Base-by-base conservation (phyloP, 2,113 vertebrate genomes). In the Raphicerus campestris region DNA sequence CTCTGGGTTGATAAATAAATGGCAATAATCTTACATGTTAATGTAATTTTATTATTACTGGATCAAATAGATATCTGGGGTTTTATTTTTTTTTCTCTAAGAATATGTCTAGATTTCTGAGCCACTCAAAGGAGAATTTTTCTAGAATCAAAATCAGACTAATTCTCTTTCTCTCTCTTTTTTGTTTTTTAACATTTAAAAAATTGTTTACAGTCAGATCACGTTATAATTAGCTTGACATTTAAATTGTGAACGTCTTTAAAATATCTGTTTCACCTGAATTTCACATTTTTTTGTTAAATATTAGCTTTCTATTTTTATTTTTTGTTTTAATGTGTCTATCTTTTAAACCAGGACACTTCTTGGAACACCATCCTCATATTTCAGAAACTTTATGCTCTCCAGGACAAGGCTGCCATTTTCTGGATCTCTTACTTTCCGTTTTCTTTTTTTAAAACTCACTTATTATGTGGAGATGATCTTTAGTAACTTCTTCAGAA, bases 321-420 rank as follows among this genome's bases (percentile, higher is more conserved):
- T 45, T 28, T 8, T 51, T 6, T 61, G 39, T 87, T 77, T 47
- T 9, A 1, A n/a, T 51, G 14, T n/a, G 49, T 42, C 16, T 6
- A 30, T 53, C 24, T 51, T 51, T 88, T 45, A 63, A 55, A 49
- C 26, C 32, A 66, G 4, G 8, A 35, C 35, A 47, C 11, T 78
- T 14, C 22, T 47, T 10, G n/a, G 39, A 45, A 56, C 14, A 32
- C 24, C 16, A 17, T 55, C 9, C 9, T 95, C 1, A 20, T 2
- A 60, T 77, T 39, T 14, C 47, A 42, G 39, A 93, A 89, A 84
- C 0, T 32, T 53, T 39, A 39, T 49, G 16, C 30, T 60, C 30
- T 84, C 11, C 16, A 15, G 0, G 1, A 14, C 1, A 28, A 13
- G 7, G 10, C 19, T 51, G 3, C 14, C 45, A 1, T 61, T 87